These are phyloP conservation scores for Polymixis lichenea DNA, from an alignment of 2,888 invertebrate species.

Conservation along the genomic window DNA sequence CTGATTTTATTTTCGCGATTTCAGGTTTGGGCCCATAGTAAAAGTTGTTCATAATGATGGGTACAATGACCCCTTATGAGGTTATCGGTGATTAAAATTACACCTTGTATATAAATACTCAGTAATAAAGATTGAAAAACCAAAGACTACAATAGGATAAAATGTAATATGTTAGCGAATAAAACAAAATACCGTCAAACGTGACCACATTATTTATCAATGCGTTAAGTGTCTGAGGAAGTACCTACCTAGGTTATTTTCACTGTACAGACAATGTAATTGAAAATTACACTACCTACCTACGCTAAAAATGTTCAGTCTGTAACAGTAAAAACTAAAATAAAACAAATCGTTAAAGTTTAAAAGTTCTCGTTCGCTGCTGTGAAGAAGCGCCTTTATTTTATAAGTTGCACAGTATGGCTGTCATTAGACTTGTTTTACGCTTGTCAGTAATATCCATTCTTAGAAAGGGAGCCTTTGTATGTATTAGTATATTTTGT, in stretches of 20 bases:
- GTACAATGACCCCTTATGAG: no score
- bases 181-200: no score
- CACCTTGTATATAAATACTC: no score
- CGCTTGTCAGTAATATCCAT: constrained; percentile 39
- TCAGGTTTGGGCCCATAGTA: no score
- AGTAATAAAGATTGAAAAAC: no score
- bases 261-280: neutral
- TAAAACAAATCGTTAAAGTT: neutral
- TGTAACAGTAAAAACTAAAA: neutral
- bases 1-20: no score
- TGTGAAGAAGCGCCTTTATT: constrained; percentile 26
- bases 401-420: constrained; percentile 5
- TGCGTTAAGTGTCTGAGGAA: no score
- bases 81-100: no score
- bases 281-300: neutral
- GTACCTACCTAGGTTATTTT: neutral
- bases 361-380: neutral
- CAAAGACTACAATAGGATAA: no score
- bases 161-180: no score
- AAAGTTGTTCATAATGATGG: no score
- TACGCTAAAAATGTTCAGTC: neutral
- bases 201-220: no score
- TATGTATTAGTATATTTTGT: constrained; percentile 20
- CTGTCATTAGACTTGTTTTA: constrained; percentile 43
- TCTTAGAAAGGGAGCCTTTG: constrained; percentile 23